Percentiles rank a stretch among this genome's conserved stretches.
These are phyloP conservation scores for Urophycis tenuis DNA, from an alignment of 2,797 vertebrate species.

Conservation along the genomic window DNA sequence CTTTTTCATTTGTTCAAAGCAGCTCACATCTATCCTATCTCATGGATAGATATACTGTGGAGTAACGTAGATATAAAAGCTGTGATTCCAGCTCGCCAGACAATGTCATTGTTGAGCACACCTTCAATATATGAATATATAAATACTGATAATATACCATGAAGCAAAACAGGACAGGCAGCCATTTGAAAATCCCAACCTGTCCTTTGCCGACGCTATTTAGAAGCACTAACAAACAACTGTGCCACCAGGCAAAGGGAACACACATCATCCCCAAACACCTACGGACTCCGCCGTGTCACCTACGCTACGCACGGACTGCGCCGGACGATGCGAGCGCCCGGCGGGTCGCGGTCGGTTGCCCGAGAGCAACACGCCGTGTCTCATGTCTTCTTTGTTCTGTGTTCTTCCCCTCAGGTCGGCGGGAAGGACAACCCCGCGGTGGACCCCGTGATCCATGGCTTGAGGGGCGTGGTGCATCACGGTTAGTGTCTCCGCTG, in stretches of 20 bases:
- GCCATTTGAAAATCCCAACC: background rate
- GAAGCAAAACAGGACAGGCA: no score
- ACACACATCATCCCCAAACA: background rate
- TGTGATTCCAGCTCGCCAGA: background rate
- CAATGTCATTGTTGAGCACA: background rate
- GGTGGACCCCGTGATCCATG: conserved; percentile 91
- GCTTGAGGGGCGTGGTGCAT: conserved; percentile 93
- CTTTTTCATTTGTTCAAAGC: background rate
- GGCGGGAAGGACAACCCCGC: conserved; percentile 89
- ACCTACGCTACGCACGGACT: no score
- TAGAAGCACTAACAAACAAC: background rate
- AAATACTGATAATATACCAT: background rate
- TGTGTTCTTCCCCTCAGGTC: conserved; percentile 66
- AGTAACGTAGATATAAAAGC: background rate
- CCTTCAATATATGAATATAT: background rate
- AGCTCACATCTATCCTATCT: background rate
- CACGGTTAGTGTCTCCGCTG: conserved; percentile 80
- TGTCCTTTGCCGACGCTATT: background rate
- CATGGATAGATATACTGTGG: no score
- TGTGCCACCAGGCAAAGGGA: background rate
- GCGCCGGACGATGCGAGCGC: background rate
- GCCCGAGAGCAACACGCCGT: background rate
- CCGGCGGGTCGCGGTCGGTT: background rate
- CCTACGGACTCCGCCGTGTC: no score
- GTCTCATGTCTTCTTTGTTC: background rate